Base-by-base conservation (phyloP, 2,113 vertebrate genomes). In the Oncorhynchus masou region DNA sequence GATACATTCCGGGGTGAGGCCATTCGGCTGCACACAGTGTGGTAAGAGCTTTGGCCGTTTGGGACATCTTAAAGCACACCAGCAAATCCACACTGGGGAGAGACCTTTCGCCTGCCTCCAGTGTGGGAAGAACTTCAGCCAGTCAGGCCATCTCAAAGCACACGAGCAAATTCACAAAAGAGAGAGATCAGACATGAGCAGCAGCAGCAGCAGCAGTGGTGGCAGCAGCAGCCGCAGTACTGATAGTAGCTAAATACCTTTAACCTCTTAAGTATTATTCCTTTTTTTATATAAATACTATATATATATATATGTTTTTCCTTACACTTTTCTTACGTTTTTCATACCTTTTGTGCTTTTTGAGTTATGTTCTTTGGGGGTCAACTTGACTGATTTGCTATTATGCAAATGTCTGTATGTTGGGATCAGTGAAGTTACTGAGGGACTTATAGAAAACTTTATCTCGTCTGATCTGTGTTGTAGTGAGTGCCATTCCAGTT, bases 1-100 rank as follows among this genome's bases (percentile, higher is more conserved):
- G 91, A 94, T 94, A 83, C 93, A 94, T 85, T 81, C 90, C 0
- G 94, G 94, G 11, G 93, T 89, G 85, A 87, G 88, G 77, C 93
- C 93, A 0, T 94, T 93, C n/a, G 90, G 90, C 84, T 94, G 93
- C 90, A 92, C 89, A 62, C 93, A 94, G 88, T 94, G 93, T 64
- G 93, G 93, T 16, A 94, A 94, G 85, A 94, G 92, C 84, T 93
- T 94, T 60, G 93, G 91, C 22, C 93, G 93, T 62, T 88, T 94
- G 45, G 93, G 93, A 64, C 93, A 94, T 84, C 92, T 94, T 74
- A 94, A 94, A 88, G 93, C 93, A 1, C 93, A 94, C 91, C 93
- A 94, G 91, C 93, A 94, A 84, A 94, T 93, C 81, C 93, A 94
- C 89, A 92, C 93, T 5, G 93, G 93, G 6, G 92, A 93, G 87